A percentile compares a stretch with the other conserved stretches of the same genome.
Conservation (phyloP, 2,888 invertebrate genomes). For the Ferdinandea cuprea region DNA sequence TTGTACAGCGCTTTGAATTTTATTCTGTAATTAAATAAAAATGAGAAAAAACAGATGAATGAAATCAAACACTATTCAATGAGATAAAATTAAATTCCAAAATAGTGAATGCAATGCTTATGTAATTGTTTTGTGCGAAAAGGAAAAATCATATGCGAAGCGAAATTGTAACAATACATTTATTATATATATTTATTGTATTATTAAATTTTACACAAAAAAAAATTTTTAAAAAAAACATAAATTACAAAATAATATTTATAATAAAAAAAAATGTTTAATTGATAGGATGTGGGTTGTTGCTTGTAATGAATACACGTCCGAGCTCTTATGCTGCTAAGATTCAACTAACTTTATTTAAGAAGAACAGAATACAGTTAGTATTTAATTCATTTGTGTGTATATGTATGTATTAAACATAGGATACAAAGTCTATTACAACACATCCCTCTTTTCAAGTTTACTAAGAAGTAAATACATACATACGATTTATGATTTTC, state of each 20-base stretch:
- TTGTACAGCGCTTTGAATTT: slow-evolving; percentile 17
- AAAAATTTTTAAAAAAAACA: slow-evolving; percentile 24
- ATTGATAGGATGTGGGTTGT: too few relatives aligned
- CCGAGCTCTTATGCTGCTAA: too few relatives aligned
- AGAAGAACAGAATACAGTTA: too few relatives aligned
- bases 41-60: slow-evolving; percentile 3
- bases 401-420: too few relatives aligned
- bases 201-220: slow-evolving; percentile 69
- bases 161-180: slow-evolving; percentile 57
- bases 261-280: slow-evolving; percentile 45
- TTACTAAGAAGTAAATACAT: too few relatives aligned
- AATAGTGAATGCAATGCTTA: slow-evolving; percentile 36
- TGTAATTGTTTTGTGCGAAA: slow-evolving; percentile 29
- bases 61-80: slow-evolving; percentile 1
- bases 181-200: slow-evolving; percentile 69
- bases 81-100: slow-evolving; percentile 14
- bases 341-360: too few relatives aligned
- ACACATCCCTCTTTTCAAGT: too few relatives aligned
- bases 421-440: too few relatives aligned
- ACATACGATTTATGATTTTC: too few relatives aligned
- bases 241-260: slow-evolving; percentile 61
- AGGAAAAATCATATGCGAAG: slow-evolving; percentile 27
- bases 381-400: too few relatives aligned
- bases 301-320: too few relatives aligned
- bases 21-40: slow-evolving; percentile 32